Conservation (phyloP, 2,113 vertebrate species). For the Hemibagrus wyckioides region DNA sequence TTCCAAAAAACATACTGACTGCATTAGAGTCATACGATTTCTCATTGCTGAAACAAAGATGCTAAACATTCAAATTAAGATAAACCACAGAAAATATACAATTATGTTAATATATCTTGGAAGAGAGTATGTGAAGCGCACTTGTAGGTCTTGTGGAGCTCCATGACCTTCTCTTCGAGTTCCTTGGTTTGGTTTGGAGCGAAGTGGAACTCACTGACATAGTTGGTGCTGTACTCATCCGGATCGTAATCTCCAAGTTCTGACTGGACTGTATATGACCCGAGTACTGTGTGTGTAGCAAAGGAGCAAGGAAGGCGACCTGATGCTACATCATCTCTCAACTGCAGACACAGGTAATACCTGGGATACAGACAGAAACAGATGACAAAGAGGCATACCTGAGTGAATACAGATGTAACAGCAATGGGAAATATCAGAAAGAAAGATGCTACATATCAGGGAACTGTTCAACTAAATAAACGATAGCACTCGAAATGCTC, state of each 20-base stretch:
- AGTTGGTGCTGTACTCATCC: constrained; percentile 84
- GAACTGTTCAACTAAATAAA: neutral
- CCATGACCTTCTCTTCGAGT: constrained; percentile 91
- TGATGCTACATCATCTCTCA: constrained; percentile 89
- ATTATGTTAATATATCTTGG: neutral
- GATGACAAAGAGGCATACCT: neutral
- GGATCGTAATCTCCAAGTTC: constrained; percentile 94
- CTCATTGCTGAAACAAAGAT: neutral
- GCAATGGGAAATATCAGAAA: neutral
- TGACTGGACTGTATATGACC: constrained; percentile 92
- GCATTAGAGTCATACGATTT: neutral
- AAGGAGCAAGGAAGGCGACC: constrained; percentile 94
- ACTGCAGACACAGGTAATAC: constrained; percentile 95
- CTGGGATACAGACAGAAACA: constrained; percentile 65
- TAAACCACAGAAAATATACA: constrained; percentile 1
- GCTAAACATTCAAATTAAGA: neutral
- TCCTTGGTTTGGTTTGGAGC: constrained; percentile 93
- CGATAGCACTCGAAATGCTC: neutral
- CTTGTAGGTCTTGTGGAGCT: constrained; percentile 94
- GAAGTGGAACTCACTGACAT: constrained; percentile 86
- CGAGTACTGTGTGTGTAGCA: constrained; percentile 87
- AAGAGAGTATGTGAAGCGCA: constrained; percentile 54
- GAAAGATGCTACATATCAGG: neutral
- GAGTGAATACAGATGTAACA: neutral
- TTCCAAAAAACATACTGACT: neutral